Conservation (phyloP, 2,113 vertebrate genomes). For the Cyanistes caeruleus region DNA sequence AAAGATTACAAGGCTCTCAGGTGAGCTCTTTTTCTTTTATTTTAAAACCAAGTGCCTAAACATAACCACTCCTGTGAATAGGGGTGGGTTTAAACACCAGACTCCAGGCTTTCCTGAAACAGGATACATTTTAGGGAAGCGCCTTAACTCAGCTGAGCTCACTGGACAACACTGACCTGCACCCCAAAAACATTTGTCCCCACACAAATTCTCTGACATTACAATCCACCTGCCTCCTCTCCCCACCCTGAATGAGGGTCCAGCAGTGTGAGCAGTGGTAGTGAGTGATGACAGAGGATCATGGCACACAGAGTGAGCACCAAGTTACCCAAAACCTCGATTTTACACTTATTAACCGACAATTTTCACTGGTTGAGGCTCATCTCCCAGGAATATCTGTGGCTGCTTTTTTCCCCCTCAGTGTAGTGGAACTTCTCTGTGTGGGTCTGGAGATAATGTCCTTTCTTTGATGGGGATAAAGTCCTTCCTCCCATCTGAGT, state of each 20-base stretch:
- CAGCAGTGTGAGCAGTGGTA: neutral
- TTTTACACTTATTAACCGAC: neutral
- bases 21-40: neutral
- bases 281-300: neutral
- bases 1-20: neutral
- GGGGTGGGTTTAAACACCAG: neutral
- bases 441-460: neutral
- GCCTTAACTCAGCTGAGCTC: neutral
- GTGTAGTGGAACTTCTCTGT: neutral
- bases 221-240: neutral
- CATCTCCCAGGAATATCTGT: neutral
- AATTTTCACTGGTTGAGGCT: neutral
- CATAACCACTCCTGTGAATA: neutral
- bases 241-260: neutral
- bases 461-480: neutral
- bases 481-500: neutral
- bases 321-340: neutral
- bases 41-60: neutral
- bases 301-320: neutral
- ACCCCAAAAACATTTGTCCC: neutral
- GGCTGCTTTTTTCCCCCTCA: neutral
- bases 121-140: neutral
- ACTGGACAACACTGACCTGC: neutral
- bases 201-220: accelerated
- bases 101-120: neutral